phyloP scores from a whole-genome alignment of 35 echinoderm and acorn worm species.

The Ophiothrix spiculata region DNA sequence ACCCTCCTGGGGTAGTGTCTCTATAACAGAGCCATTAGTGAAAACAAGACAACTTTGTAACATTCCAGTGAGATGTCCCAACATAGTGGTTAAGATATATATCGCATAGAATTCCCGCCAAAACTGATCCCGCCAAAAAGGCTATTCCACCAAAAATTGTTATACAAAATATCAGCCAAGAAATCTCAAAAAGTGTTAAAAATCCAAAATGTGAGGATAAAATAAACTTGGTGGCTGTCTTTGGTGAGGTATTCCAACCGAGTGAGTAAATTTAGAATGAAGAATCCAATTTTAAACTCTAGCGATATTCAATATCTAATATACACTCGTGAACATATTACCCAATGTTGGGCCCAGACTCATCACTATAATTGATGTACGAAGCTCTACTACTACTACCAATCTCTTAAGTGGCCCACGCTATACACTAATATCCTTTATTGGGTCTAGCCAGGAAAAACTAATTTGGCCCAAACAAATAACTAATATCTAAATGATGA shows the following conservation, averaged over 20 bases:
- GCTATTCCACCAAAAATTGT: too few species aligned
- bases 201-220: too few species aligned
- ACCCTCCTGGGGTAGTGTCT: background rate
- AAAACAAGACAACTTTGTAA: background rate
- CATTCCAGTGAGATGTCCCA: background rate
- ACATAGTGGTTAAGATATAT: background rate
- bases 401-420: conserved; percentile 37
- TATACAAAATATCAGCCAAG: too few species aligned
- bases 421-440: conserved; percentile 21
- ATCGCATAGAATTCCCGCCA: too few species aligned
- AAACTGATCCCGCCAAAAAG: too few species aligned
- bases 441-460: conserved; percentile 29
- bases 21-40: background rate
- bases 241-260: conserved; percentile 17
- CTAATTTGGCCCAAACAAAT: conserved; percentile 53
- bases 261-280: conserved; percentile 35
- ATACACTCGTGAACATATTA: conserved; percentile 33
- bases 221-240: background rate
- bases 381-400: background rate
- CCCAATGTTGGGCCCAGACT: conserved; percentile 21
- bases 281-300: conserved; percentile 44
- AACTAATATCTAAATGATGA: conserved; percentile 49
- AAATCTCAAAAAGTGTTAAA: too few species aligned
- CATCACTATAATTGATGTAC: conserved; percentile 32
- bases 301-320: conserved; percentile 38